Percentiles rank a stretch among this genome's conserved stretches.
phyloP scores from a whole-genome alignment of 1,140 invertebrate species.

The Saccostrea glomerata region DNA sequence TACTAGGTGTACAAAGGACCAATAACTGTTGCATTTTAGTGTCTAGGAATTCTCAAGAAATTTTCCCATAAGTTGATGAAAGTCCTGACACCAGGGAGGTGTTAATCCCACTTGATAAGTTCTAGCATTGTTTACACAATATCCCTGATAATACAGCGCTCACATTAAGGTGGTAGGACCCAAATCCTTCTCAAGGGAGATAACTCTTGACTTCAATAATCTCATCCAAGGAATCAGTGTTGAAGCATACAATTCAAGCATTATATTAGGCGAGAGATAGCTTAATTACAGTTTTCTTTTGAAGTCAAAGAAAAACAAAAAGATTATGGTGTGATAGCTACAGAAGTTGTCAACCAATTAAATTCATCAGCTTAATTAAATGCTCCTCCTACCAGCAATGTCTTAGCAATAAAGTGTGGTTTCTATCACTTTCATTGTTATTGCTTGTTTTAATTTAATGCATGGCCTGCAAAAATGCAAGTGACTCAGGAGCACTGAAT shows the following conservation, averaged over 20 bases:
- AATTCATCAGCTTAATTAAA: too few species aligned
- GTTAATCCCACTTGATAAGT: conserved; percentile 6
- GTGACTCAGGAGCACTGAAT: background rate
- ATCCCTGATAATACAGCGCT: background rate
- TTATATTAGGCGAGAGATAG: too few species aligned
- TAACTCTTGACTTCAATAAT: background rate
- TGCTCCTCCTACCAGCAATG: too few species aligned
- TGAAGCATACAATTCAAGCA: too few species aligned
- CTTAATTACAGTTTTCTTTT: too few species aligned
- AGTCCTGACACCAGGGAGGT: background rate
- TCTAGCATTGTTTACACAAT: background rate
- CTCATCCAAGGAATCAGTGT: background rate
- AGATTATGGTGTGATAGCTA: too few species aligned
- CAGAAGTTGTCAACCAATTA: too few species aligned
- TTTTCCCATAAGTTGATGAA: background rate
- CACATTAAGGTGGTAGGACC: background rate
- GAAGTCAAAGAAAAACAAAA: too few species aligned
- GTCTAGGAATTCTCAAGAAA: background rate
- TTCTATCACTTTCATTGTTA: too few species aligned
- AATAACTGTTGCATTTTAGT: background rate
- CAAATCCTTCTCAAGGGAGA: background rate
- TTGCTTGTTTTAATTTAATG: background rate
- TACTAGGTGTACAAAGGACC: background rate
- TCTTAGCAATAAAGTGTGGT: too few species aligned
- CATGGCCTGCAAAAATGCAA: background rate